phyloP scores from a whole-genome alignment of 1,140 invertebrate species.

The Heliconius himera region DNA sequence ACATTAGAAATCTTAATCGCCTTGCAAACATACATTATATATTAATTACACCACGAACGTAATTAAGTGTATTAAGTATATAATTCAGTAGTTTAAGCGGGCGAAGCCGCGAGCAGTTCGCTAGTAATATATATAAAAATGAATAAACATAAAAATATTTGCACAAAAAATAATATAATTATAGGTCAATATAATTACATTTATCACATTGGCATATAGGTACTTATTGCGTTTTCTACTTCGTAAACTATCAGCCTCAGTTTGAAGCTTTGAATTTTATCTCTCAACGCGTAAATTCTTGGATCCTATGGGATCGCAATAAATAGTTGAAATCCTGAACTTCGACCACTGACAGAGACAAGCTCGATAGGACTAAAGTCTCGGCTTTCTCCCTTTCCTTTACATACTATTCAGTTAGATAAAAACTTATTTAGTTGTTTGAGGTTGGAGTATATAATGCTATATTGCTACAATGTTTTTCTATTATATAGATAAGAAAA shows the following conservation, averaged over 20 bases:
- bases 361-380: conserved; percentile 66
- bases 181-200: background rate
- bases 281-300: conserved; percentile 69
- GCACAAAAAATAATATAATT: no score
- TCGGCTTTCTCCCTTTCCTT: conserved; percentile 47
- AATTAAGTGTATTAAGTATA: no score
- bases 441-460: background rate
- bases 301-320: conserved; percentile 70
- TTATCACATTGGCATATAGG: background rate
- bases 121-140: no score
- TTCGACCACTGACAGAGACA: conserved; percentile 68
- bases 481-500: background rate
- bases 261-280: conserved; percentile 55
- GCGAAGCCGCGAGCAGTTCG: no score
- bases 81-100: no score
- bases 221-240: conserved; percentile 9
- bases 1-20: no score
- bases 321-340: conserved; percentile 77
- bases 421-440: conserved; percentile 49
- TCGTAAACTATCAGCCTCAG: conserved; percentile 23
- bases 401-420: conserved; percentile 45
- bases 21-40: no score
- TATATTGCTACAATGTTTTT: background rate
- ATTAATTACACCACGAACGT: no score
- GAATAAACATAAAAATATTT: no score